Base-by-base conservation (phyloP, 2,113 vertebrate species). In the Xenopus laevis region DNA sequence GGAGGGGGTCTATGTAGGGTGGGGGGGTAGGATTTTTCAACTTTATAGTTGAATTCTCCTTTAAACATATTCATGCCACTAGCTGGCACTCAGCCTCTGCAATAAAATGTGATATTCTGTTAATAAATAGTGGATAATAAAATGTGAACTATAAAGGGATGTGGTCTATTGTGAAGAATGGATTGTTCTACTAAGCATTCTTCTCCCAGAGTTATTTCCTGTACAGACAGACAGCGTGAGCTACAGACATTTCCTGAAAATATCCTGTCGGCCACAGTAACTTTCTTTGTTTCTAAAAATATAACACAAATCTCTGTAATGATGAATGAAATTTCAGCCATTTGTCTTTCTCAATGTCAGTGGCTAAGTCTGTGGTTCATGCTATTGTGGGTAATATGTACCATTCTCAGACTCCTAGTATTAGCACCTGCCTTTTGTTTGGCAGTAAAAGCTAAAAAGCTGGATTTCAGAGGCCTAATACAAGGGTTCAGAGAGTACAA, bases 211-310 rank as follows among this genome's bases (percentile, higher is more conserved):
- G 74, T 70, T 70, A 77, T 77, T 77, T 77, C 74, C 74, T 77
- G 74, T 77, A 46, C 52, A 77, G 74, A 77, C 74, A 77, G 74
- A 70, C 67, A 70, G 60, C 20, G 55, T 64, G 63, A 59, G 47
- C 60, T 70, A 64, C 74, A 77, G 67, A 77, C 74, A 70, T 77
- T 77, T 77, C 67, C 74, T 77, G 59, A 70, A 77, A 70, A 70
- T 77, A 64, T 77, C 59, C 60, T 64, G 59, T 52, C 53, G 66
- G 59, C 47, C 59, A 30, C 67, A 57, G 59, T 13, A 47, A 70
- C 62, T 69, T 70, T 69, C 30, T 69, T 62, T 68, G 66, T 63
- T 63, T 46, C 66, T 76, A 64, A 76, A 77, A 53, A 75, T 75
- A 75, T 68, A 68, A 75, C 60, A 9, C 7, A 50, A 10, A 75